phyloP scores from a whole-genome alignment of 2,113 vertebrate species.

The Phyllostomus discolor region DNA sequence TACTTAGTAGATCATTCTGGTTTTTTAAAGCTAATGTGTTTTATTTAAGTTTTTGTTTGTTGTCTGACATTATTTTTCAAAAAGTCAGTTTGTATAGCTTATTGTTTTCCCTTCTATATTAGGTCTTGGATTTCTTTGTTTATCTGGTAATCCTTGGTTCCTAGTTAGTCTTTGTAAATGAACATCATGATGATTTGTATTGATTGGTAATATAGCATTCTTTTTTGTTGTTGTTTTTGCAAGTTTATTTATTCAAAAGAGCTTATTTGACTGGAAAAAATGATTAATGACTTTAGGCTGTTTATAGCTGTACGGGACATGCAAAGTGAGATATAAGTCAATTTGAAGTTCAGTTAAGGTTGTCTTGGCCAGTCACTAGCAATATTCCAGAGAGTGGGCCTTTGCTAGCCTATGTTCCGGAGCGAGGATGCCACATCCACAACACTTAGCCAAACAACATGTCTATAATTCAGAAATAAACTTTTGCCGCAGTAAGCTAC shows the following conservation, averaged over 20 bases:
- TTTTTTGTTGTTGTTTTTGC: background rate
- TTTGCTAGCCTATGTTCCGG: background rate
- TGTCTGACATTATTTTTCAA: too few relatives aligned
- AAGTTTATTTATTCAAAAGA: background rate
- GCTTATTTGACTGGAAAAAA: background rate
- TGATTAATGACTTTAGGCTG: background rate
- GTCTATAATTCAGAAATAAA: background rate
- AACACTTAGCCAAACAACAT: background rate
- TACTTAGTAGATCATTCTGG: background rate
- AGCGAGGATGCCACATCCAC: background rate
- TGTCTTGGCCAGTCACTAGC: background rate
- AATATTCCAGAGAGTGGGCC: background rate
- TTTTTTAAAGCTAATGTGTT: background rate
- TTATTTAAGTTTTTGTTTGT: background rate
- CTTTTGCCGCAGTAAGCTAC: background rate
- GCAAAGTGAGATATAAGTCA: background rate
- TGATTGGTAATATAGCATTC: background rate
- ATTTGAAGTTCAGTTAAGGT: background rate
- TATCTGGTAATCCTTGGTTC: background rate
- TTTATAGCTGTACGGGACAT: background rate
- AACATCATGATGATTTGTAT: background rate
- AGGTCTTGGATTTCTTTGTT: background rate
- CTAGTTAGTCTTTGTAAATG: background rate
- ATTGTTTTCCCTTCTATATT: background rate
- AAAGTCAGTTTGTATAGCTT: background rate